Evolutionary conservation across 2,797 vertebrate species (phyloP).

Genomic region (Manis pentadactyla): DNA sequence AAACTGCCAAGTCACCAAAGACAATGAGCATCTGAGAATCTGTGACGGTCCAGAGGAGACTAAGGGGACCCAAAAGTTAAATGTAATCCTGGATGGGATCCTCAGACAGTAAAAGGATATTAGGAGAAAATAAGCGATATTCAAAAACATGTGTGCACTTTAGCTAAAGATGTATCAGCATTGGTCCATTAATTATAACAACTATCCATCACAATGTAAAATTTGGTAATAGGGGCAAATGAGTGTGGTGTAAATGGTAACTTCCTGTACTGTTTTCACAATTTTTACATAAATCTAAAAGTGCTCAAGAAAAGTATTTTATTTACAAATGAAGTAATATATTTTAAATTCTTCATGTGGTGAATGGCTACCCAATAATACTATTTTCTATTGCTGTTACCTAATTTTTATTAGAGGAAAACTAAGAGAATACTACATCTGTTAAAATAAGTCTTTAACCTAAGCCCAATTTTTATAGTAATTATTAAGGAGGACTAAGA

Average conservation of each 20-base stretch:
- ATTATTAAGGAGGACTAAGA: background rate
- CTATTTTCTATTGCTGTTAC: background rate
- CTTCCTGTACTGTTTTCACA: background rate
- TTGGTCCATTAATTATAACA: background rate
- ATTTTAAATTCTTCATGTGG: background rate
- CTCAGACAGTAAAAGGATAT: background rate
- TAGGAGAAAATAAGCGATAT: background rate
- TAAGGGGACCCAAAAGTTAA: background rate
- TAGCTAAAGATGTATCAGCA: background rate
- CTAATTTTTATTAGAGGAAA: constrained; percentile 4
- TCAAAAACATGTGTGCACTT: background rate
- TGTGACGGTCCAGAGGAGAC: background rate
- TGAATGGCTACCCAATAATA: background rate
- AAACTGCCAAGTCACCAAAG: background rate
- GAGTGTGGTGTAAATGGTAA: background rate
- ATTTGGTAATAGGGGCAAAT: background rate
- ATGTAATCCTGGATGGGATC: background rate
- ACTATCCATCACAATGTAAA: background rate
- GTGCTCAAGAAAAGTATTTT: background rate
- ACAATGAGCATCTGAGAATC: background rate
- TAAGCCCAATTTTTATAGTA: background rate
- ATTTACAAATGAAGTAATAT: background rate
- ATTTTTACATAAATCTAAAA: background rate
- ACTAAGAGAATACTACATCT: background rate
- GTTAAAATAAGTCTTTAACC: background rate